A percentile compares a stretch with the other conserved stretches of the same genome.
Conservation (phyloP, 2,888 invertebrate species). For the Drosophila neutralis region DNA sequence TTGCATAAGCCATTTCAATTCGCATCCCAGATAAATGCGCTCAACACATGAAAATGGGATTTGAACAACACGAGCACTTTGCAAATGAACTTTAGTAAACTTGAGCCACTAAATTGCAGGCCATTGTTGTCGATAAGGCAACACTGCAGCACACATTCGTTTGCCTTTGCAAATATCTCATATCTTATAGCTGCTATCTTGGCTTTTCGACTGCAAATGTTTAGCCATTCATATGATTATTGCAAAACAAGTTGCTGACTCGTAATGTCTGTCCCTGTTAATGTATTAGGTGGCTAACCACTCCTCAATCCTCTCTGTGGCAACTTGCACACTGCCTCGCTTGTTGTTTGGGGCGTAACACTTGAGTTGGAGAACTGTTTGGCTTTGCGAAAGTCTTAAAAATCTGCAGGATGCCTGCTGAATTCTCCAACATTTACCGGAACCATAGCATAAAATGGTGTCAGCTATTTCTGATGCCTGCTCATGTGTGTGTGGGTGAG, state of each 20-base stretch:
- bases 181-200: constrained; percentile 13
- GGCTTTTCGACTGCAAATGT: constrained; percentile 40
- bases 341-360: constrained; percentile 50
- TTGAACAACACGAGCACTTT: constrained; percentile 1
- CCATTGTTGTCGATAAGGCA: not conserved
- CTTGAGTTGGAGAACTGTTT: constrained; percentile 67
- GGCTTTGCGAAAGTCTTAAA: constrained; percentile 54
- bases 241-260: constrained; percentile 51
- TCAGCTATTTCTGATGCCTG: constrained; percentile 35
- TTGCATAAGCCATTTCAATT: not conserved
- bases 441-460: constrained; percentile 70
- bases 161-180: constrained; percentile 25
- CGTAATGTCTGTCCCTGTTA: constrained; percentile 13
- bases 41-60: not conserved
- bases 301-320: constrained; percentile 17
- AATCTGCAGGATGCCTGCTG: constrained; percentile 65
- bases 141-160: constrained; percentile 21
- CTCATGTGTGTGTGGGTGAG: constrained; percentile 21
- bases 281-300: constrained; percentile 14
- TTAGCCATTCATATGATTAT: constrained; percentile 60
- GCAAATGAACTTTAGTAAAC: not conserved
- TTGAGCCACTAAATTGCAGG: not conserved
- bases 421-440: constrained; percentile 44
- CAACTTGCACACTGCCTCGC: constrained; percentile 65
- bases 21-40: not conserved